A percentile compares a stretch with the other conserved stretches of the same genome.
Evolutionary conservation across 2,797 vertebrate genomes (phyloP).

Genomic region (Halcyon smyrnensis): DNA sequence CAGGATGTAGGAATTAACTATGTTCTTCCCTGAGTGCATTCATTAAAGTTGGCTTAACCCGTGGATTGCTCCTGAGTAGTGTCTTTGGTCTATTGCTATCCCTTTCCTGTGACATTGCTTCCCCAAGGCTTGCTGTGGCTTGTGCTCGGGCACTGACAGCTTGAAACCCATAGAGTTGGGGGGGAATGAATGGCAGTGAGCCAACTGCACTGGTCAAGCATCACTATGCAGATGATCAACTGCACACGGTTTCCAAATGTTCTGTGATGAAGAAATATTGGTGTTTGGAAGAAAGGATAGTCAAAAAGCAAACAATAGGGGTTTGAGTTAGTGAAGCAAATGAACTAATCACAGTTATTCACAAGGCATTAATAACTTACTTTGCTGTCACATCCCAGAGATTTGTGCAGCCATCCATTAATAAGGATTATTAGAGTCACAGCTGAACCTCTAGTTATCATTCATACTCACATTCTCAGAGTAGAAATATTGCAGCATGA

Average conservation of each 20-base stretch:
- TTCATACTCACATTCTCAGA: not conserved
- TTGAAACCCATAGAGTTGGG: not conserved
- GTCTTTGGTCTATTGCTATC: not conserved
- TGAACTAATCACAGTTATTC: not conserved
- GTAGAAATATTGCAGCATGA: not conserved
- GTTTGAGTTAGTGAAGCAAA: not conserved
- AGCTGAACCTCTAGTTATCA: not conserved
- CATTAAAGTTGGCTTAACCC: not conserved
- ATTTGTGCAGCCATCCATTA: not conserved
- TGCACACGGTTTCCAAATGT: not conserved
- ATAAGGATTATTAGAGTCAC: not conserved
- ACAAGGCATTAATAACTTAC: not conserved
- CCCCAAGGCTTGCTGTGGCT: fast-evolving
- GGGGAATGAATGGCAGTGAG: not conserved
- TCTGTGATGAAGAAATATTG: not conserved
- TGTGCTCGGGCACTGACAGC: not conserved
- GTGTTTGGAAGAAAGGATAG: not conserved
- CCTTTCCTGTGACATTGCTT: not conserved
- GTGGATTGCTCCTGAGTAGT: not conserved
- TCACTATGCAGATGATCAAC: not conserved
- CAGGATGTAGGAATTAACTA: not conserved
- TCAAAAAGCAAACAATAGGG: not conserved
- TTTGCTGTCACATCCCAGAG: not conserved
- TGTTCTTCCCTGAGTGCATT: not conserved
- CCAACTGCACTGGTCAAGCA: not conserved